These are phyloP conservation scores for Sparus aurata DNA, from an alignment of 2,797 vertebrate species.

Conservation along the genomic window DNA sequence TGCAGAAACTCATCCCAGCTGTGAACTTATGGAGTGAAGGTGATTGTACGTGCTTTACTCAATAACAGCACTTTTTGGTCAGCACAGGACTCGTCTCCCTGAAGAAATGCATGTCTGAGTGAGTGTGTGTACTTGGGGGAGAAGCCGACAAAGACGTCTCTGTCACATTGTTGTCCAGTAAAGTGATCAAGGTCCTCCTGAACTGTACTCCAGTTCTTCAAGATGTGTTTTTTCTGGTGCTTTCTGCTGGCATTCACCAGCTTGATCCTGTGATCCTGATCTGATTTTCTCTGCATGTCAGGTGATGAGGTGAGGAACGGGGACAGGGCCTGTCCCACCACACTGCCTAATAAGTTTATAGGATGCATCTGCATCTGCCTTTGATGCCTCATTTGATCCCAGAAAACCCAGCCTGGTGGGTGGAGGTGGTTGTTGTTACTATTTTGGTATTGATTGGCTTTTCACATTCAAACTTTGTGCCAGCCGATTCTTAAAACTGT, in stretches of 20 bases:
- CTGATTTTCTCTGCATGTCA: conserved; percentile 51
- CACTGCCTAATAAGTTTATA: conserved; percentile 10
- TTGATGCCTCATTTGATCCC: conserved; percentile 19
- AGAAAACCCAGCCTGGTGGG: not conserved
- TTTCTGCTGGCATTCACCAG: conserved; percentile 8
- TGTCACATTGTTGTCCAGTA: not conserved
- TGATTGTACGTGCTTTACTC: not conserved
- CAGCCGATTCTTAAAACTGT: conserved; percentile 4
- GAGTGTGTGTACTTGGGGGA: not conserved
- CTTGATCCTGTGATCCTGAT: conserved; percentile 62
- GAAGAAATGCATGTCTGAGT: conserved; percentile 15
- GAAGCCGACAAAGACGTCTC: not conserved
- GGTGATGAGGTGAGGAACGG: conserved; percentile 20
- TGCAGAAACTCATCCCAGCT: conserved; percentile 27
- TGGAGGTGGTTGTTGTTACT: not conserved
- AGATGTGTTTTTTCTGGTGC: not conserved
- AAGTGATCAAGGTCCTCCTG: conserved; percentile 6
- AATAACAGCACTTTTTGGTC: not conserved
- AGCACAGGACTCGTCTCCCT: not conserved
- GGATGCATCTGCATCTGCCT: conserved; percentile 7
- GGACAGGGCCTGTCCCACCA: not conserved
- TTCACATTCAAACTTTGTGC: not conserved
- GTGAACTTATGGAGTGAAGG: conserved; percentile 4
- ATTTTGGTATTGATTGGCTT: not conserved
- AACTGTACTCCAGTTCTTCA: not conserved